Conservation (phyloP, 1,140 invertebrate species). For the Drosophila hydei region DNA sequence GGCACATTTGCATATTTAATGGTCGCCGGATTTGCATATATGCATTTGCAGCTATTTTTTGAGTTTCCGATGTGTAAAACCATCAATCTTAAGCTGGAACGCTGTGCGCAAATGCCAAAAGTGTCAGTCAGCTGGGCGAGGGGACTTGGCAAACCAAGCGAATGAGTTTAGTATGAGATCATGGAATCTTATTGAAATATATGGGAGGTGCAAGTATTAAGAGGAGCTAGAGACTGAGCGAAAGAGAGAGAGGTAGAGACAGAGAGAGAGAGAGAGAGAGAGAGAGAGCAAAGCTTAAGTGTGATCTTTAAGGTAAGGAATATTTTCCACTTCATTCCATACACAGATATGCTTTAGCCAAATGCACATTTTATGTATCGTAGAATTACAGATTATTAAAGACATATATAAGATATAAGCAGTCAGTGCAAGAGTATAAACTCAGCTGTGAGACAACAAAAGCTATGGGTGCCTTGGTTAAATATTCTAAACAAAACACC, state of each 20-base stretch:
- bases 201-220: not conserved
- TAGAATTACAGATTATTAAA: too few relatives aligned
- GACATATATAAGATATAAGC: too few relatives aligned
- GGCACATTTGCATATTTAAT: constrained; percentile 46
- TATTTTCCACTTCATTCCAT: too few relatives aligned
- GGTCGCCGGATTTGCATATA: constrained; percentile 30
- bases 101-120: constrained; percentile 27
- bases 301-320: too few relatives aligned
- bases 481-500: too few relatives aligned
- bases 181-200: not conserved
- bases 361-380: too few relatives aligned
- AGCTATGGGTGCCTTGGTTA: too few relatives aligned
- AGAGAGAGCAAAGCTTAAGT: too few relatives aligned
- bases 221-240: not conserved
- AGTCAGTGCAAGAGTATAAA: too few relatives aligned
- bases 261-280: too few relatives aligned
- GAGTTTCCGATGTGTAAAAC: constrained; percentile 22
- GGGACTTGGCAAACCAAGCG: not conserved
- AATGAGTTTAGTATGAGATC: not conserved
- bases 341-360: too few relatives aligned
- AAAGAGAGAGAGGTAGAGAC: not conserved
- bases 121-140: not conserved
- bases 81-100: constrained; percentile 39
- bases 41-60: constrained; percentile 34
- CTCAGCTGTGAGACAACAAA: too few relatives aligned